Conservation (phyloP, 2,797 vertebrate genomes). For the Vultur gryphus region DNA sequence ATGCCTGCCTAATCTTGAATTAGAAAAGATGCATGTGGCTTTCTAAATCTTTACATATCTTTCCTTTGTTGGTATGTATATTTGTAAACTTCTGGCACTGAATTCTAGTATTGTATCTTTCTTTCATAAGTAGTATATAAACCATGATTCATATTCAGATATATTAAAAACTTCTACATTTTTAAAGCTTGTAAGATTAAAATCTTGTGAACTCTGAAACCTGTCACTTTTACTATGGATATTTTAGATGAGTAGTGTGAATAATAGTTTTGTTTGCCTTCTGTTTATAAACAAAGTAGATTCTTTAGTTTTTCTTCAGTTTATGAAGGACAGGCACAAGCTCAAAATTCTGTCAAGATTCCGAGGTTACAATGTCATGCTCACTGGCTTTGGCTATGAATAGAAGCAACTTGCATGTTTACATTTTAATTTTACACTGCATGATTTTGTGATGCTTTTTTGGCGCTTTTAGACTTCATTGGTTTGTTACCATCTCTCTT, state of each 20-base stretch:
- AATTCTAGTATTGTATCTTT: not conserved
- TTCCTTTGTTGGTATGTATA: slow-evolving; percentile 71
- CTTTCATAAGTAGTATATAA: slow-evolving; percentile 8
- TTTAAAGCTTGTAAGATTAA: not conserved
- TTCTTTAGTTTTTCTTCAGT: not conserved
- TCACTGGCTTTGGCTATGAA: not conserved
- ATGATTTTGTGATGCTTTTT: slow-evolving; percentile 31
- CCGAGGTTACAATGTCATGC: not conserved
- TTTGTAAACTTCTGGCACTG: slow-evolving; percentile 23
- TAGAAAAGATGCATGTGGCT: slow-evolving; percentile 77
- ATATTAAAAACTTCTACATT: not conserved
- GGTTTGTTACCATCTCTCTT: not conserved
- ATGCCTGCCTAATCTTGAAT: slow-evolving; percentile 70
- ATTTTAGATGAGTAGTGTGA: not conserved
- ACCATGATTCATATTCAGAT: not conserved
- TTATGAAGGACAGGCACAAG: not conserved
- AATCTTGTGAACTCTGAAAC: not conserved
- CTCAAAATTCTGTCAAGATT: not conserved
- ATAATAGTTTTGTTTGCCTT: not conserved
- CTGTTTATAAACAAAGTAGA: not conserved
- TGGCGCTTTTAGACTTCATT: not conserved
- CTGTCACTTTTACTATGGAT: not conserved
- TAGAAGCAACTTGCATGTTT: slow-evolving; percentile 5
- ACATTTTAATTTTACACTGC: not conserved
- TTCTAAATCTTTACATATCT: slow-evolving; percentile 68